Conservation (phyloP, 2,113 vertebrate genomes). For the Chascanopsetta lugubris region DNA sequence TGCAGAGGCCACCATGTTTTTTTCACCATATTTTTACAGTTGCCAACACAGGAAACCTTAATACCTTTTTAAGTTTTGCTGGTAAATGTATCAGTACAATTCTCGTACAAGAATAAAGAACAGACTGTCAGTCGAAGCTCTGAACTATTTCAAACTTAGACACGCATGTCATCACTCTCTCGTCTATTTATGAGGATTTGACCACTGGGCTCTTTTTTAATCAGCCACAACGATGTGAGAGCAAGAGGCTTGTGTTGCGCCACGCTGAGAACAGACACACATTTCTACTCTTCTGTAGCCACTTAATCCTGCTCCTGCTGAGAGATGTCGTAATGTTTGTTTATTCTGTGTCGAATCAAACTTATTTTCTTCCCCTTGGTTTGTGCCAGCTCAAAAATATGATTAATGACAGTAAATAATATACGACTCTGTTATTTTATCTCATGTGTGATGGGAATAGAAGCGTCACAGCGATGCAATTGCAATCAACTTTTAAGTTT, state of each 20-base stretch:
- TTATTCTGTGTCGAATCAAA: not conserved
- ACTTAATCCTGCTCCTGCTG: not conserved
- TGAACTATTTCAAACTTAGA: not conserved
- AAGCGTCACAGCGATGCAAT: not conserved
- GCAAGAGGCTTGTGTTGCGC: slow-evolving; percentile 4
- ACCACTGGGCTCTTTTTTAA: slow-evolving; percentile 26
- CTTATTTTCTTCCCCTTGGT: not conserved
- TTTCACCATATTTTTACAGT: not conserved
- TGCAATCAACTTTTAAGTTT: not conserved
- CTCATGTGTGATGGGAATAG: not conserved
- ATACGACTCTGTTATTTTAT: not conserved
- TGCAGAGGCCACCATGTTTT: too few relatives aligned
- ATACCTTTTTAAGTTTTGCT: too few relatives aligned
- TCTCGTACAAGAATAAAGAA: not conserved
- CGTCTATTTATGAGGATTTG: slow-evolving; percentile 10
- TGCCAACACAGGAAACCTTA: not conserved
- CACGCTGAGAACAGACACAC: not conserved
- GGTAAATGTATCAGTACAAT: not conserved
- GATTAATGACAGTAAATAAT: not conserved
- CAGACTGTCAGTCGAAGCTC: not conserved
- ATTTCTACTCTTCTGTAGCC: not conserved
- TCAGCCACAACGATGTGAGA: slow-evolving; percentile 23
- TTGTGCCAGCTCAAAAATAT: not conserved
- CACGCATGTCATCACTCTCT: not conserved
- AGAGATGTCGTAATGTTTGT: not conserved